Evolutionary conservation across 2,797 vertebrate genomes (phyloP).

Genomic region (Bothrops alternatus): DNA sequence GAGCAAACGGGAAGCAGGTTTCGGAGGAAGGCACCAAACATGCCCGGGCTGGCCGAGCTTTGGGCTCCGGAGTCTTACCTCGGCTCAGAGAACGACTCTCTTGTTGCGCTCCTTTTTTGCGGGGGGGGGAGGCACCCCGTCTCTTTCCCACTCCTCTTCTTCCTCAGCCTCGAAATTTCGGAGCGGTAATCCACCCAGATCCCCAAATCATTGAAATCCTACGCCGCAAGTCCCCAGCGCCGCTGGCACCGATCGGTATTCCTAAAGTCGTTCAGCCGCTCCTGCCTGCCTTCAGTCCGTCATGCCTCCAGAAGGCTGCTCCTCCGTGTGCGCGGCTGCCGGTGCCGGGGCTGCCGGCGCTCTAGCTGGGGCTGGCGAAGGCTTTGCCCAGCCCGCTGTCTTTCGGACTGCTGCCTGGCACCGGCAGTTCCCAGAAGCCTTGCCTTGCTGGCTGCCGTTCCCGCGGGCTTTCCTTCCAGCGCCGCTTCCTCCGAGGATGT

Average conservation of each 20-base stretch:
- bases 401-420: conserved; percentile 36
- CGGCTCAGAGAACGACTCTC: background rate
- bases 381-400: background rate
- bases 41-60: background rate
- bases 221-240: conserved; percentile 45
- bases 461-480: conserved; percentile 28
- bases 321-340: background rate
- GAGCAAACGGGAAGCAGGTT: background rate
- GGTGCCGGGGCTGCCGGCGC: background rate
- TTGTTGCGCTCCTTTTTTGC: background rate
- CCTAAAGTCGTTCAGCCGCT: conserved; percentile 45
- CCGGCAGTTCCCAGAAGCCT: conserved; percentile 43
- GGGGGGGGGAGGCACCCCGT: background rate
- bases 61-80: conserved; percentile 17
- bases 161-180: conserved; percentile 45
- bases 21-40: background rate
- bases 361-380: background rate
- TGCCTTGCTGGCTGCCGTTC: background rate
- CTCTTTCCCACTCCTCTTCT: background rate
- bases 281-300: conserved; percentile 27
- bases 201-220: conserved; percentile 53
- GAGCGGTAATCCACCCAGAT: conserved; percentile 57
- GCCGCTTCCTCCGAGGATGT: conserved; percentile 51
- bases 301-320: conserved; percentile 30
- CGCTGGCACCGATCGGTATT: conserved; percentile 60